Base-by-base conservation (phyloP, 2,888 invertebrate species). In the Cheilosia vulpina region DNA sequence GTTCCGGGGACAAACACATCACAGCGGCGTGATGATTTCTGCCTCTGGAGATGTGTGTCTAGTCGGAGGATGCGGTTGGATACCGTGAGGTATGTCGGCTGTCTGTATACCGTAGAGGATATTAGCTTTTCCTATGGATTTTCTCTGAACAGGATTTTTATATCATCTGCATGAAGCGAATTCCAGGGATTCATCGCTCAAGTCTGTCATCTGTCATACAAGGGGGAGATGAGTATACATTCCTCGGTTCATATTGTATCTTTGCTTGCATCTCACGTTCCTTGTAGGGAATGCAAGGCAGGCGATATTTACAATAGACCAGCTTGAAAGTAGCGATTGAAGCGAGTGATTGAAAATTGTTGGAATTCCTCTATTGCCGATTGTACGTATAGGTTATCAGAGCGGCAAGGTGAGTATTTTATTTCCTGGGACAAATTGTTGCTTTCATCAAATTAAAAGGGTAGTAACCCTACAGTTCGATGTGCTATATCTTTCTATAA, bases 261-360 rank as follows among this genome's bases (percentile, higher is more conserved):
- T 80, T 80, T 38, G 31, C 43, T 73, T 73, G 19, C 75, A 15
- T 45, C 38, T 41, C 75, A 81, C 80, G 80, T 75, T 60, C 21
- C 9, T 15, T 21, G 24, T 19, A 50, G 9, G 50, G 41, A 41
- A 60, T 24, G 17, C 11, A 34, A 3, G 50, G 13, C 4, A 17
- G 15, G 24, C 13, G 24, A 19, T 63, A 55, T 55, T 45, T 31
- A 68, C 43, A 43, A 68, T 19, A 43, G 53, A 52, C 2, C 47
- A 47, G 47, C 47, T 63, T 27, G 47, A 63, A 41, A 34, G 45
- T 45, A 79, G 65, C 24, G 57, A 79, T 72, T 72, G 65, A 65
- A 58, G 45, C 45, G 24, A 79, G 73, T 66, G 41, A 81, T 81
- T 81, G 50, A 63, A 75, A 81, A 75, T 81, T 68, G 62, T 75